Conservation (phyloP, 2,797 vertebrate genomes). For the Acrocephalus scirpaceus region DNA sequence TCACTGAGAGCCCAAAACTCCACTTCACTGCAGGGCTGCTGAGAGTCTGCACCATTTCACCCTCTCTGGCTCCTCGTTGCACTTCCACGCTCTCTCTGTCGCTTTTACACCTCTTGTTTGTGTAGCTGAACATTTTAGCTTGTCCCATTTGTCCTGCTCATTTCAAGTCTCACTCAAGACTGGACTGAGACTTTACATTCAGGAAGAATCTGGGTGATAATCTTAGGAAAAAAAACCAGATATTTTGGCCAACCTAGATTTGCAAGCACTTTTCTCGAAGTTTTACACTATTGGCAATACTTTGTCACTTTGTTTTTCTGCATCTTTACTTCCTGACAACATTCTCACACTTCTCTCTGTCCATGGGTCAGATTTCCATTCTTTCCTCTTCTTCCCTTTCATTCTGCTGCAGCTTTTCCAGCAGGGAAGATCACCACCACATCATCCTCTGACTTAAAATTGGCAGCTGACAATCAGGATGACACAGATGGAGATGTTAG, state of each 20-base stretch:
- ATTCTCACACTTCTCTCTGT: background rate
- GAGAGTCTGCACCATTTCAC: background rate
- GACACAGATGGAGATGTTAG: background rate
- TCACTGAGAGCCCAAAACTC: background rate
- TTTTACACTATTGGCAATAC: background rate
- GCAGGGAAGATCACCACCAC: background rate
- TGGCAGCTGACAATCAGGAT: background rate
- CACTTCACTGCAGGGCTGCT: background rate
- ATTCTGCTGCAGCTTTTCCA: background rate
- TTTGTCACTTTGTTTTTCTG: background rate
- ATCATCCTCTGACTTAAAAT: background rate
- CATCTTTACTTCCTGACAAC: background rate
- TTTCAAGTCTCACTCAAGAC: background rate
- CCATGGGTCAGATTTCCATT: background rate
- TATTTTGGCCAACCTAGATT: background rate
- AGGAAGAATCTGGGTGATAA: background rate
- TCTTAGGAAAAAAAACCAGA: fast-evolving
- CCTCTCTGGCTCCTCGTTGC: background rate
- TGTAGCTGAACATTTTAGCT: background rate
- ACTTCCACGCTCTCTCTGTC: background rate
- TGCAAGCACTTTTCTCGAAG: background rate
- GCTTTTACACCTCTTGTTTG: background rate
- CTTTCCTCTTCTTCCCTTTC: background rate
- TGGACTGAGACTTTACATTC: background rate
- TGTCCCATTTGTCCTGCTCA: background rate